Evolutionary conservation across 1,140 invertebrate genomes (phyloP).

Genomic region (Tyrophagus putrescentiae): DNA sequence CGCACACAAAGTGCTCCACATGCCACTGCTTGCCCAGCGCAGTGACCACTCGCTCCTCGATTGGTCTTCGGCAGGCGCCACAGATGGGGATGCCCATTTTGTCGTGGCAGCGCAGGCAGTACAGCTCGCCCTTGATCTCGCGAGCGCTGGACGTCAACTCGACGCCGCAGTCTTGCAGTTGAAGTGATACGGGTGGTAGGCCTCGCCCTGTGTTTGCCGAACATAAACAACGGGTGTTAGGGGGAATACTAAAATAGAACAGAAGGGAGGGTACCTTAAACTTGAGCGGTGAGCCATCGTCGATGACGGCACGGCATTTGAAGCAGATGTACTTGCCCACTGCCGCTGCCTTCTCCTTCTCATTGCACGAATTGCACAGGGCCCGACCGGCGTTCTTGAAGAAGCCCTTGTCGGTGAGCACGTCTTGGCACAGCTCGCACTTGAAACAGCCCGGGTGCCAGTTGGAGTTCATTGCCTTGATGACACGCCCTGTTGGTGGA

Average conservation of each 20-base stretch:
- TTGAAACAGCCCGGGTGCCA: slow-evolving; percentile 97
- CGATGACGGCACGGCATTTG: slow-evolving; percentile 92
- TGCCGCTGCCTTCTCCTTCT: slow-evolving; percentile 82
- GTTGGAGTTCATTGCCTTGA: slow-evolving; percentile 96
- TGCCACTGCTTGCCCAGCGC: slow-evolving; percentile 99
- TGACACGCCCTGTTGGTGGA: slow-evolving; percentile 49
- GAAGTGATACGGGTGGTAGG: slow-evolving; percentile 98
- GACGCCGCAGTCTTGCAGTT: slow-evolving; percentile 62
- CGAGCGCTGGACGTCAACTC: slow-evolving; percentile 64
- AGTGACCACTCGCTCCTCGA: slow-evolving; percentile 89
- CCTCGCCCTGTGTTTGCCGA: slow-evolving; percentile 78
- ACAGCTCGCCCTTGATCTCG: slow-evolving; percentile 87
- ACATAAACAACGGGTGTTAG: no score
- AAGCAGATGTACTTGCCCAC: slow-evolving; percentile 93
- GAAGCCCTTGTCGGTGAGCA: slow-evolving; percentile 90
- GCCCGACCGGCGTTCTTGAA: slow-evolving; percentile 76
- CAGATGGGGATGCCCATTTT: slow-evolving; percentile 95
- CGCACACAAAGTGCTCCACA: slow-evolving; percentile 99
- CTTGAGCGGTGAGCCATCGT: slow-evolving; percentile 76
- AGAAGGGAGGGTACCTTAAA: slow-evolving; percentile 47
- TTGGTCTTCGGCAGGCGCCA: slow-evolving; percentile 86
- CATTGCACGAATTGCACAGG: slow-evolving; percentile 92
- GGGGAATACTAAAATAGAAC: no score
- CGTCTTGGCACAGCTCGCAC: slow-evolving; percentile 77
- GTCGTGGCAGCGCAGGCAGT: slow-evolving; percentile 93